Evolutionary conservation across 2,888 invertebrate species (phyloP), one percentile per base, ranked within the genome.

Genomic region (Dasysyrphus albostriatus): DNA sequence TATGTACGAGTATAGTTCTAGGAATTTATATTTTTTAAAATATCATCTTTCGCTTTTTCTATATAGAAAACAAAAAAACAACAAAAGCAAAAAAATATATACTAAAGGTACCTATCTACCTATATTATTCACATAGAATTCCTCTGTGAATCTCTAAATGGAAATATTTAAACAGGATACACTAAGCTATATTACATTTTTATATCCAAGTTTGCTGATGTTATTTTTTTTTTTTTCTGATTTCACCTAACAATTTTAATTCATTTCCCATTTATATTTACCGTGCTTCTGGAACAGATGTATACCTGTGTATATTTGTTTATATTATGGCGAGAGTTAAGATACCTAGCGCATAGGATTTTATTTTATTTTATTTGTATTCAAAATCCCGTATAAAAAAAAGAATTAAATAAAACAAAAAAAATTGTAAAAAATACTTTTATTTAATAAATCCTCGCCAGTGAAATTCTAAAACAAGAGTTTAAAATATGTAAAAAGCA

Each of bases 161-260:
- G 65, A 67, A 67, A 67, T 67, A 67, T 67, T 67, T 67, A 67
- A 67, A 67, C 65, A 67, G 65, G 65, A 67, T 67, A 49, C 65
- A 67, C 65, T 67, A 67, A 67, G 65, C 65, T 67, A 67, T 67
- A 67, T 51, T 63, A 67, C 65, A 67, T 67, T 67, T 67, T 67
- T 67, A 12, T 34, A 67, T 67, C 49, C 65, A 29, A 44, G 63
- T 44, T 63, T 49, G 47, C 19, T 67, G 34, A 12, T 59, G 32
- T 56, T 24, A 47, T 51, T 47, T 58, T 56, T 67, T 58, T 49
- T 77, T 65, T 6, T 58, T 34, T 47, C 37, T 16, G 58, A 32
- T 81, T 82, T 76, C 49, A 82, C 75, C 76, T 80, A 76, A 73
- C 76, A 81, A 77, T 81, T 85, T 85, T 85, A 85, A 85, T 85